Percentiles rank a stretch among this genome's conserved stretches.
These are phyloP conservation scores for Pantherophis guttatus DNA, from an alignment of 2,113 vertebrate genomes.

Conservation along the genomic window DNA sequence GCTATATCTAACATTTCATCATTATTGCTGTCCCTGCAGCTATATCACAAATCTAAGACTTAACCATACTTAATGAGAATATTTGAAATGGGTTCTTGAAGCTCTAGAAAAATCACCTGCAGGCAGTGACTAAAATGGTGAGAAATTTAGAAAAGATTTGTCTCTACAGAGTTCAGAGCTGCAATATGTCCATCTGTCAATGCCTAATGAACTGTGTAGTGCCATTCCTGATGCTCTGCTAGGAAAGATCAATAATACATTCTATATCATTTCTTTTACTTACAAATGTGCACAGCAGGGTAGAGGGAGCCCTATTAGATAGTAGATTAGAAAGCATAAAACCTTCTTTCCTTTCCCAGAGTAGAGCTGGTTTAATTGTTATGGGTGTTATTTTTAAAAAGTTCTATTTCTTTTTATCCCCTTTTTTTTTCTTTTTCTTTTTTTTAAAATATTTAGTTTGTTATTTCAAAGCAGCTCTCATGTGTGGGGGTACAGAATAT, in stretches of 20 bases:
- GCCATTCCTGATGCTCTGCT: constrained; percentile 46
- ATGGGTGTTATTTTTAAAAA: constrained; percentile 38
- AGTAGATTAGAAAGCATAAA: constrained; percentile 44
- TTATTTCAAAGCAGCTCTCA: constrained; percentile 24
- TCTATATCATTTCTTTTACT: constrained; percentile 61
- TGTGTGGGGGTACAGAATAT: not conserved
- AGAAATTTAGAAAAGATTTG: constrained; percentile 44
- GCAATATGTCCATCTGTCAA: constrained; percentile 48
- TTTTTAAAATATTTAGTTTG: not conserved
- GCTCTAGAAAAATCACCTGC: not conserved
- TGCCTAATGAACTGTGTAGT: constrained; percentile 63
- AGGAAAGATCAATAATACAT: constrained; percentile 63
- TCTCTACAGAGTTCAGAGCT: constrained; percentile 29
- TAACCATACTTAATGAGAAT: not conserved
- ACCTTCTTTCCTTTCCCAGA: constrained; percentile 44
- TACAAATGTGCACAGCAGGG: constrained; percentile 61
- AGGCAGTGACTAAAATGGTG: constrained; percentile 15
- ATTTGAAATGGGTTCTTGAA: not conserved
- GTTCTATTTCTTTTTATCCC: not conserved
- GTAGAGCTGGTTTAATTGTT: constrained; percentile 42
- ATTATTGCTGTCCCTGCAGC: not conserved
- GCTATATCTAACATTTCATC: not conserved
- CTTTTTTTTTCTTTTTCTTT: not conserved
- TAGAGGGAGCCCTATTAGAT: constrained; percentile 52
- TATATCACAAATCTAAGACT: not conserved